Conservation (phyloP, 2,797 vertebrate species). For the Uromys caudimaculatus region DNA sequence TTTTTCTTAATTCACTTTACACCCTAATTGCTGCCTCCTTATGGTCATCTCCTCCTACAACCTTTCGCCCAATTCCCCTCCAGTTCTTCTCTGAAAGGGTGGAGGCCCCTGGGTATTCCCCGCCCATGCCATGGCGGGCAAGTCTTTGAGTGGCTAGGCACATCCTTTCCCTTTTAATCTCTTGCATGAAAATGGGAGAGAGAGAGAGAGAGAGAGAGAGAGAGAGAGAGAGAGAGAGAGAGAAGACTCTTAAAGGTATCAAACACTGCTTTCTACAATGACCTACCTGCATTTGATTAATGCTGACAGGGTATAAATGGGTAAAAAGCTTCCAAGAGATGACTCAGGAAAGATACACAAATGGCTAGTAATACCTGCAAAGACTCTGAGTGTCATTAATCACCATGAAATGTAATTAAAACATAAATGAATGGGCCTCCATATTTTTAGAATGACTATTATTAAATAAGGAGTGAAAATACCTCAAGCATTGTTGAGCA, state of each 20-base stretch:
- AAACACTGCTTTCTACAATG: background rate
- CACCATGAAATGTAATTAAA: slow-evolving; percentile 1
- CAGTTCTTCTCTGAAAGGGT: background rate
- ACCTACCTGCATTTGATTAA: background rate
- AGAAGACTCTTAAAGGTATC: rapidly evolving
- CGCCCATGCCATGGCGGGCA: background rate
- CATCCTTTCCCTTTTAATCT: background rate
- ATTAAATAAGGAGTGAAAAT: background rate
- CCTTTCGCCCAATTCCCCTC: too few species aligned
- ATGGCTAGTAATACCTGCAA: background rate
- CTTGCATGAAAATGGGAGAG: background rate
- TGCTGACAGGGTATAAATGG: background rate
- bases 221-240: too few species aligned
- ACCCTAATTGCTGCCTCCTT: background rate
- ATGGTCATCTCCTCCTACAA: too few species aligned
- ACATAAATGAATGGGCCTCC: background rate
- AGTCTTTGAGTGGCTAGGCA: background rate
- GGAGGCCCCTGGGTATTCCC: background rate
- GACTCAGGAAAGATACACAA: background rate
- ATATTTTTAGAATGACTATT: background rate
- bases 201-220: background rate
- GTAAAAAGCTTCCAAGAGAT: background rate
- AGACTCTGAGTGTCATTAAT: background rate
- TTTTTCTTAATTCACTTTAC: background rate
- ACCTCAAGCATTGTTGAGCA: background rate